phyloP scores from a whole-genome alignment of 2,797 vertebrate species.

The Oreochromis mossambicus region DNA sequence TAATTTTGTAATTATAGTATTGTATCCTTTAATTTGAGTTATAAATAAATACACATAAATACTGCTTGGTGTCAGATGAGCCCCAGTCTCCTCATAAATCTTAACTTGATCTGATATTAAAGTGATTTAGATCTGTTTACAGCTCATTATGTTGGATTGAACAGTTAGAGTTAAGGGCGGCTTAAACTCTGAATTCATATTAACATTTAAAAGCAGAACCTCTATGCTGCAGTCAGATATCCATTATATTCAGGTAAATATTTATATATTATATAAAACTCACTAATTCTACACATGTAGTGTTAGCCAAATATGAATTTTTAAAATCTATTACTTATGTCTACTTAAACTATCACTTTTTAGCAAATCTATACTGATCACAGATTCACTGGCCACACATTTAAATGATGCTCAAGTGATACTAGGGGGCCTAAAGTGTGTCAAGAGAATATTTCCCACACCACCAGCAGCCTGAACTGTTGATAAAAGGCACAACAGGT shows the following conservation, averaged over 20 bases:
- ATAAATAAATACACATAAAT: not conserved
- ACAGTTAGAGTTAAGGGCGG: not conserved
- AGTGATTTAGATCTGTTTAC: not conserved
- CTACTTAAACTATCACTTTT: not conserved
- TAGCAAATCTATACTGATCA: not conserved
- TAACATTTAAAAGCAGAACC: not conserved
- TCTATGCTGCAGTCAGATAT: not conserved
- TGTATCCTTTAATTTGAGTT: not conserved
- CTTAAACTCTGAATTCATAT: not conserved
- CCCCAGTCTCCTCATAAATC: not conserved
- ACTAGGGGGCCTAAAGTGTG: not conserved
- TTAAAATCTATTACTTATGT: not conserved
- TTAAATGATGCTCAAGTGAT: not conserved
- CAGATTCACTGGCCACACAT: not conserved
- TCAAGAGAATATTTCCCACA: not conserved
- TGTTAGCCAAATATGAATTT: not conserved
- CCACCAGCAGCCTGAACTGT: not conserved
- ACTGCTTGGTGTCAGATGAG: not conserved
- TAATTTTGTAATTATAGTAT: not conserved
- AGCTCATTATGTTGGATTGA: not conserved
- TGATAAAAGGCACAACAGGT: not conserved
- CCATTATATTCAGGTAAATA: not conserved
- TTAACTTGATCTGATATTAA: not conserved
- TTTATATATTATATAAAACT: not conserved
- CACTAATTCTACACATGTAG: not conserved